A percentile compares a stretch with the other conserved stretches of the same genome.
Conservation (phyloP, 2,797 vertebrate genomes). For the Sebastes itinus region DNA sequence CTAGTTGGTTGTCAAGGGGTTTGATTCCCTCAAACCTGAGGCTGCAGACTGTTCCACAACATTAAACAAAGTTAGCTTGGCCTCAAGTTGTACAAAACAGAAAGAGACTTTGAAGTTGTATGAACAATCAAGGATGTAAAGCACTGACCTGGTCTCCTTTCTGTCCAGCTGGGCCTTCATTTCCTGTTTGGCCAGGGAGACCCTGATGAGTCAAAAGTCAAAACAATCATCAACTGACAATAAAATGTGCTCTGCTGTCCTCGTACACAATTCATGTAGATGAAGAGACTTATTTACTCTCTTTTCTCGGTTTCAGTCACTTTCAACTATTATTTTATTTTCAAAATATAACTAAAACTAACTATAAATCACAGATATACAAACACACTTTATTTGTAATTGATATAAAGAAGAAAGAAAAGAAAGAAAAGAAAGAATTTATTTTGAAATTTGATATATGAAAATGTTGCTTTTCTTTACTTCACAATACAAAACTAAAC, state of each 20-base stretch:
- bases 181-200: conserved; percentile 74
- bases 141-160: conserved; percentile 88
- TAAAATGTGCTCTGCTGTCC: neutral
- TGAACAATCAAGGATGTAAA: neutral
- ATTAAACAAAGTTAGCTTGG: neutral
- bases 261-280: neutral
- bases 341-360: no score
- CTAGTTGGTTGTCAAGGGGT: neutral
- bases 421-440: no score
- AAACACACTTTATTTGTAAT: no score
- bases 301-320: neutral
- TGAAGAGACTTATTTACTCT: neutral
- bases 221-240: neutral
- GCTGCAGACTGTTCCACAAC: neutral
- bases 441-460: neutral
- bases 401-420: fast-evolving
- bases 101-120: neutral
- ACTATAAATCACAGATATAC: no score
- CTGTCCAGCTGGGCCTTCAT: conserved; percentile 79
- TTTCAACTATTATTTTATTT: fast-evolving
- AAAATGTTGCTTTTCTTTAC: neutral
- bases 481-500: conserved; percentile 12
- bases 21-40: neutral
- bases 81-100: neutral
- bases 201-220: conserved; percentile 76